Base-by-base conservation (phyloP, 2,797 vertebrate genomes). In the Chrosomus eos region DNA sequence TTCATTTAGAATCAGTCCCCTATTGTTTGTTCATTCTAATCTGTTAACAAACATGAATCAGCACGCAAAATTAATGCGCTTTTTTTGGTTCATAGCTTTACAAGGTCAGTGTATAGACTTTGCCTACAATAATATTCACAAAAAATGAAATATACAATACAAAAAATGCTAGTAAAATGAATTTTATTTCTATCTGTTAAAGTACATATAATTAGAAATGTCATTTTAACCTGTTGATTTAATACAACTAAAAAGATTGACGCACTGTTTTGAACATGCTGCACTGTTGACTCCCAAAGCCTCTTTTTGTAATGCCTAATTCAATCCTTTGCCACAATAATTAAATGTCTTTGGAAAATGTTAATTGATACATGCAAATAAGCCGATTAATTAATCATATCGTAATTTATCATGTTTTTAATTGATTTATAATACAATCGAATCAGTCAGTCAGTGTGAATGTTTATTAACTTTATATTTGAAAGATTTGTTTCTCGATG, bases 31-130 rank as follows among this genome's bases (percentile, higher is more conserved):
- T 33, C 23, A 21, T 36, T 26, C 3, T 75, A 53, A 26, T 83
- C 33, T 75, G 58, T 19, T 36, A 14, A 71, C 53, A 48, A 43
- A 74, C 31, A 82, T 40, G 38, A 13, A n/a, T 13, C 62, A n/a
- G 68, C 80, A 73, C 0, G 36, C 11, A 55, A 66, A 26, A 66
- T 75, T 14, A 53, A 72, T 5, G 13, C n/a, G n/a, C n/a, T 3
- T 48, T 64, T 75, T 43, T 26, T 74, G 58, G 31, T 51, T 28
- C 48, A 33, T 51, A 51, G 60, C 26, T 5, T 67, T 36, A 75
- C 28, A 64, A 75, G 19, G 71, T 82, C 28, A 74, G 40, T 3
- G 19, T 73, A n/a, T 74, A 48, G 8, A 74, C 48, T 64, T 55
- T 14, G 79, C n/a, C 19, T 26, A 23, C 23, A 45, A 45, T 45